phyloP scores from a whole-genome alignment of 1,140 invertebrate genomes.

The Camponotus pennsylvanicus region DNA sequence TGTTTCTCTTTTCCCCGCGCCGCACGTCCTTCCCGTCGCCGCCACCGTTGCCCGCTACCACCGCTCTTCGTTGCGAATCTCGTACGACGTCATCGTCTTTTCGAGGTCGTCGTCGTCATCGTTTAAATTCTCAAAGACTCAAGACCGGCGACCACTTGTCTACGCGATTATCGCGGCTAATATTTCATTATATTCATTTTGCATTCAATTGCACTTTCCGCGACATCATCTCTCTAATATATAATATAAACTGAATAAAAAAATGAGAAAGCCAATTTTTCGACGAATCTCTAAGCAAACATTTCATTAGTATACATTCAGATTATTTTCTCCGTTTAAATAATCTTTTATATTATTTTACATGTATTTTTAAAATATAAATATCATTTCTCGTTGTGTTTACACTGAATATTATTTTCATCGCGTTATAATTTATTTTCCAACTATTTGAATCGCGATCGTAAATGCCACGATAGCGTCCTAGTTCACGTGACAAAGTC shows the following conservation, averaged over 20 bases:
- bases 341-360: background rate
- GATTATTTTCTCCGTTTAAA: no score
- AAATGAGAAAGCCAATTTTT: background rate
- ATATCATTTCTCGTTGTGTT: background rate
- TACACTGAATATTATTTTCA: background rate
- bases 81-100: constrained; percentile 26
- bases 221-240: background rate
- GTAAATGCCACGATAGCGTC: background rate
- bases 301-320: no score
- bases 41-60: constrained; percentile 15
- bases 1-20: constrained; percentile 66
- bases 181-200: constrained; percentile 1
- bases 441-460: background rate
- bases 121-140: constrained; percentile 62
- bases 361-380: background rate
- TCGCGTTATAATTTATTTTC: background rate
- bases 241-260: background rate
- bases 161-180: constrained; percentile 20
- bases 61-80: constrained; percentile 58
- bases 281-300: background rate
- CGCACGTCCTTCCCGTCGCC: constrained; percentile 28
- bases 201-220: background rate
- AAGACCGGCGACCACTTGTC: constrained; percentile 12
- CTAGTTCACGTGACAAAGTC: background rate
- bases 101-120: constrained; percentile 4